These are phyloP conservation scores for Cardiocondyla obscurior DNA, from an alignment of 1,140 invertebrate genomes.

Conservation along the genomic window DNA sequence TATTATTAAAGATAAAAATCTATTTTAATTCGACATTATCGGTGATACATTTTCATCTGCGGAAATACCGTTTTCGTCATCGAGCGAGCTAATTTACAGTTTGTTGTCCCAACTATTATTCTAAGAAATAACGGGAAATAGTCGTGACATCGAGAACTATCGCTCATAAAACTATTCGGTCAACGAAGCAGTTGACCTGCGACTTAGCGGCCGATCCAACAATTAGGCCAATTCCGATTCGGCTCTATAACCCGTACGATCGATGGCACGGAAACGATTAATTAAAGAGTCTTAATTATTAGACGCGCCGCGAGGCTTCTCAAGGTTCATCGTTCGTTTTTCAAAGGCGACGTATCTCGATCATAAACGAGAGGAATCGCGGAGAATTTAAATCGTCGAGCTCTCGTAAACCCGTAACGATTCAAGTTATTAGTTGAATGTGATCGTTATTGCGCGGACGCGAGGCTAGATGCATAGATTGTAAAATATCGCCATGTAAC, in stretches of 20 bases:
- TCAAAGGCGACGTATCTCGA: not conserved
- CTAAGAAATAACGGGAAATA: conserved; percentile 61
- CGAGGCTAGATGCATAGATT: not conserved
- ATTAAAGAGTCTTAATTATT: not conserved
- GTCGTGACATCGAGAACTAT: conserved; percentile 57
- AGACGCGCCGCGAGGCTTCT: not conserved
- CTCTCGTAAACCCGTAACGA: not conserved
- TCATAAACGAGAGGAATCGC: conserved; percentile 5
- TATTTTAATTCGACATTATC: not conserved
- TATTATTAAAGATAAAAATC: not conserved
- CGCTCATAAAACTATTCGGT: conserved; percentile 52
- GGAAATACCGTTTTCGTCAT: not conserved
- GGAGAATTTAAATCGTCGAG: not conserved
- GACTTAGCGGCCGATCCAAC: conserved; percentile 39
- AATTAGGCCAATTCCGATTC: conserved; percentile 57
- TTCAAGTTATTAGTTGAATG: not conserved
- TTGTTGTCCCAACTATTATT: conserved; percentile 37
- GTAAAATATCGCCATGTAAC: conserved; percentile 22
- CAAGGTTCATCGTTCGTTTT: not conserved
- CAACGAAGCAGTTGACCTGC: conserved; percentile 67
- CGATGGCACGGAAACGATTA: not conserved
- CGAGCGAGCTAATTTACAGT: conserved; percentile 10
- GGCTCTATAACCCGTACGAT: not conserved
- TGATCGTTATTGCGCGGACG: not conserved
- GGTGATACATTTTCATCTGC: not conserved